These are phyloP conservation scores for Heliconius nattereri DNA, from an alignment of 1,140 invertebrate species.

Conservation along the genomic window DNA sequence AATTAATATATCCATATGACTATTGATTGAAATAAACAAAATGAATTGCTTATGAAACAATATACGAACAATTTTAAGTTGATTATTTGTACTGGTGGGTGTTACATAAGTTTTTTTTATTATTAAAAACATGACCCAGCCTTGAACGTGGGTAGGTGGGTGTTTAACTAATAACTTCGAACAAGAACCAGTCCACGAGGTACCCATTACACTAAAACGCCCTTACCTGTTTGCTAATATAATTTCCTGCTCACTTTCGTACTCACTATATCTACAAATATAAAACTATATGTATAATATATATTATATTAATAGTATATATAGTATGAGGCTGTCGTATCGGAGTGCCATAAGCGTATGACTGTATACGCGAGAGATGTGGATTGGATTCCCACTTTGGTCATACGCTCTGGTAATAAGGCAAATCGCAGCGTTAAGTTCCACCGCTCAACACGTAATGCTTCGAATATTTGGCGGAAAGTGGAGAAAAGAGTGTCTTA, in stretches of 20 bases:
- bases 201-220: constrained; percentile 5
- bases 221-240: constrained; percentile 1
- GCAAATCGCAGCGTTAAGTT: too few species aligned
- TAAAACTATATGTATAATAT: background rate
- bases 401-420: too few species aligned
- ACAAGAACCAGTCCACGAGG: background rate
- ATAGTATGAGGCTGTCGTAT: too few species aligned
- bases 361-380: too few species aligned
- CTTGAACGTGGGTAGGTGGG: background rate
- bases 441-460: too few species aligned
- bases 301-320: background rate
- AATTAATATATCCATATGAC: too few species aligned
- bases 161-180: constrained; percentile 3
- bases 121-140: background rate
- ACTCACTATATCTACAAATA: background rate
- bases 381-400: too few species aligned
- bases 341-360: too few species aligned
- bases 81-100: background rate
- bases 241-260: background rate
- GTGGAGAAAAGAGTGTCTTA: too few species aligned
- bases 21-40: too few species aligned
- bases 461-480: too few species aligned
- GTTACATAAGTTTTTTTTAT: background rate
- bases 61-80: background rate
- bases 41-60: background rate